Percentiles rank a stretch among this genome's conserved stretches.
phyloP scores from a whole-genome alignment of 2,888 invertebrate genomes.

The Cabera pusaria region DNA sequence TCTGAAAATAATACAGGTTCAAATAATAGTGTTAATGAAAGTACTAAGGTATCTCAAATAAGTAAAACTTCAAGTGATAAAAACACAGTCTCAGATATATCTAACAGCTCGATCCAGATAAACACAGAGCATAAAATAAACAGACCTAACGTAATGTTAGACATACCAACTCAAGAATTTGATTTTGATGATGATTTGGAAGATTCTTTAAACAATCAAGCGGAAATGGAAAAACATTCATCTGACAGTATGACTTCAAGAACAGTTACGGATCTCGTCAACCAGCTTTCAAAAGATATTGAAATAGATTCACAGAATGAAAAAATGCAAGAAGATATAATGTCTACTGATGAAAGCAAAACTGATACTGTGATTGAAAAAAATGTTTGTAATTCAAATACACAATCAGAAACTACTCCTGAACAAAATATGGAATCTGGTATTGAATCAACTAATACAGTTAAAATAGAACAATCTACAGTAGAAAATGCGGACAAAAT shows the following conservation, averaged over 20 bases:
- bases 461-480: no score
- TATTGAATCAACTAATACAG: no score
- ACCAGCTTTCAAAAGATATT: conserved; percentile 7
- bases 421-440: no score
- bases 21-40: no score
- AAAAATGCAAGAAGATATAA: conserved; percentile 2
- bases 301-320: background rate
- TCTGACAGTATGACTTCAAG: conserved; percentile 9
- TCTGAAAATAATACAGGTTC: no score
- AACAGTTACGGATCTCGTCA: conserved; percentile 15
- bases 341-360: conserved; percentile 1
- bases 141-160: conserved; percentile 66
- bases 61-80: no score
- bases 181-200: conserved; percentile 38
- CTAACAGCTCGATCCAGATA: conserved; percentile 21
- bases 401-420: no score
- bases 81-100: no score
- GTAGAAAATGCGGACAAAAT: no score
- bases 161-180: conserved; percentile 64
- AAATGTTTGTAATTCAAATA: background rate
- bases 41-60: no score
- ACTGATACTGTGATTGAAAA: conserved; percentile 1
- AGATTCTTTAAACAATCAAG: conserved; percentile 9
- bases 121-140: conserved; percentile 47
- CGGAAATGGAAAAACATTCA: background rate